Evolutionary conservation across 2,113 vertebrate species (phyloP).

Genomic region (Saccopteryx bilineata): DNA sequence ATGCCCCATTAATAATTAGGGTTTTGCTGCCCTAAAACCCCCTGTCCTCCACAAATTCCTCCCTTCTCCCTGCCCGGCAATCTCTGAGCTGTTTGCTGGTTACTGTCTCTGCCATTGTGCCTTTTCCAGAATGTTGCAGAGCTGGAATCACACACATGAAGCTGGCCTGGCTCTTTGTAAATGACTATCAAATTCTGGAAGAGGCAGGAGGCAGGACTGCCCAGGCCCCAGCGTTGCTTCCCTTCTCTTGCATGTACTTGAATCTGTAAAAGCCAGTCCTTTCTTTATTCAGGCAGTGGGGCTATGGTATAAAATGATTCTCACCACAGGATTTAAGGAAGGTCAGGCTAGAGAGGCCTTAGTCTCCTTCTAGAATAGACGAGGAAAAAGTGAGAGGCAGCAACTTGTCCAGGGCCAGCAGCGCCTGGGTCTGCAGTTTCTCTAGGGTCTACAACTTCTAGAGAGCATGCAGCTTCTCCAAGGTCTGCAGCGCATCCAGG

Average conservation of each 20-base stretch:
- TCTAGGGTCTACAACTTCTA: not conserved
- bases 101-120: not conserved
- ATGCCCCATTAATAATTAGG: not conserved
- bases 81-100: not conserved
- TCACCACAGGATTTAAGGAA: not conserved
- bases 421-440: not conserved
- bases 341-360: not conserved
- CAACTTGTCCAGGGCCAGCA: not conserved
- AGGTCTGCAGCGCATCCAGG: too few relatives aligned
- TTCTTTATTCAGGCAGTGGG: not conserved
- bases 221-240: not conserved
- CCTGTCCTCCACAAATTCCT: not conserved
- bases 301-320: not conserved
- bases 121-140: not conserved
- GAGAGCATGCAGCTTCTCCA: too few relatives aligned
- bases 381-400: not conserved
- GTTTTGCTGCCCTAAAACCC: fast-evolving
- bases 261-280: not conserved
- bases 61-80: not conserved
- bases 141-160: not conserved
- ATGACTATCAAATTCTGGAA: not conserved
- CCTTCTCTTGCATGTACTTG: not conserved
- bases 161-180: not conserved
- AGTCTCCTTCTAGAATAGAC: not conserved
- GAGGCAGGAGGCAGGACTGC: fast-evolving